Evolutionary conservation across 2,797 vertebrate genomes (phyloP).

Genomic region (Apogon hyalosoma): DNA sequence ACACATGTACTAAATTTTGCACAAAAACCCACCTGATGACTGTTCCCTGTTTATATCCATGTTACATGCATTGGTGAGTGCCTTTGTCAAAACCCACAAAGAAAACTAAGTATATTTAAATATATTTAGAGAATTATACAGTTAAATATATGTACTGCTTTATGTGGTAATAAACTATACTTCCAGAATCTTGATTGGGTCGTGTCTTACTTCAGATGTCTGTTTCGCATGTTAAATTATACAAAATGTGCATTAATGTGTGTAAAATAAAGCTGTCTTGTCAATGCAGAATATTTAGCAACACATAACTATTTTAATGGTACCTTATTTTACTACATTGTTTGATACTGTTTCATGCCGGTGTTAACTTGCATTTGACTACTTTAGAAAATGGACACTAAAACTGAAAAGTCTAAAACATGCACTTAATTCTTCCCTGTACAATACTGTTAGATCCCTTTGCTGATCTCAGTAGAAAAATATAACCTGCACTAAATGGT

Average conservation of each 20-base stretch:
- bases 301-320: too few species aligned
- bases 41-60: constrained; percentile 67
- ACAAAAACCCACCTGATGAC: constrained; percentile 69
- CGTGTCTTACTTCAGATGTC: constrained; percentile 21
- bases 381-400: too few species aligned
- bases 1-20: constrained; percentile 69
- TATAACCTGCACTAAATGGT: too few species aligned
- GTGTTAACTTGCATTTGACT: too few species aligned
- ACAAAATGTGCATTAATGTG: neutral
- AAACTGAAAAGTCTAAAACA: too few species aligned
- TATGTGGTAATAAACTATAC: constrained; percentile 70
- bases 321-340: too few species aligned
- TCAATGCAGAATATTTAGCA: too few species aligned
- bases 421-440: too few species aligned
- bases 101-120: constrained; percentile 62
- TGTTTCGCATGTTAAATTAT: neutral
- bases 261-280: neutral
- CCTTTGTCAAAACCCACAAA: constrained; percentile 75
- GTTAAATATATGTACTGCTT: constrained; percentile 54
- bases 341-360: too few species aligned
- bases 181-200: constrained; percentile 27
- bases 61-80: constrained; percentile 72
- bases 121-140: constrained; percentile 57
- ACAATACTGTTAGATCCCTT: too few species aligned
- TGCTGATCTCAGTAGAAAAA: too few species aligned